phyloP scores from a whole-genome alignment of 2,113 vertebrate genomes.

The Oenanthe oenanthe region DNA sequence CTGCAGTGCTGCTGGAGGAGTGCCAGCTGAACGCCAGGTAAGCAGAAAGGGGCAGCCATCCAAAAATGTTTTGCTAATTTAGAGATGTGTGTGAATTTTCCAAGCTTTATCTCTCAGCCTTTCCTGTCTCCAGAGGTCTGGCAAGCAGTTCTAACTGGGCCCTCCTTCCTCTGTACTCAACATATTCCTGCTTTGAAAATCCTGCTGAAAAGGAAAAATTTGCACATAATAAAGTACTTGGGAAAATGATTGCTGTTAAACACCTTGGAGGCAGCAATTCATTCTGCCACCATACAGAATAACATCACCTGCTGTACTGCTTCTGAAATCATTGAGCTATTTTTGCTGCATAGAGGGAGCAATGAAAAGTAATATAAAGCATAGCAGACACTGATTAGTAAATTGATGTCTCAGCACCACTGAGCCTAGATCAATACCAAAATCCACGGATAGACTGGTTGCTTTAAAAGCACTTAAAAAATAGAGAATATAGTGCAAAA shows the following conservation, averaged over 20 bases:
- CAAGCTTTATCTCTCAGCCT: not conserved
- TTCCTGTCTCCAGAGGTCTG: not conserved
- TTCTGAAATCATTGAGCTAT: constrained; percentile 18
- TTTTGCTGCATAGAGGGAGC: constrained; percentile 20
- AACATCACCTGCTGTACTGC: not conserved
- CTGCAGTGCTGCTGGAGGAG: not conserved
- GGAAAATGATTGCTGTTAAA: constrained; percentile 34
- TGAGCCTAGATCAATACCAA: constrained; percentile 31
- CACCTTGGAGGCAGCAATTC: not conserved
- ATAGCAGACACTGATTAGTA: constrained; percentile 26
- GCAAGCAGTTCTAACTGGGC: not conserved
- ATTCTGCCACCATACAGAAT: not conserved
- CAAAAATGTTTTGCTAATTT: not conserved
- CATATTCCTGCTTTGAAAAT: not conserved
- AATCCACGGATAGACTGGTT: not conserved
- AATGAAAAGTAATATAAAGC: constrained; percentile 38
- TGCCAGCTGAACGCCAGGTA: not conserved
- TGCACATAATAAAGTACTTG: not conserved
- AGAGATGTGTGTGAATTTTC: not conserved
- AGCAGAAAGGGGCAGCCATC: not conserved
- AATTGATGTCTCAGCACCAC: constrained; percentile 40
- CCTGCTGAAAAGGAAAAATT: constrained; percentile 23
- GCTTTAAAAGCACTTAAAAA: not conserved
- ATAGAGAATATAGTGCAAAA: not conserved
- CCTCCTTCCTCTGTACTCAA: not conserved